Evolutionary conservation across 64 coral and sea anemone species (phyloP), one percentile per base, ranked within the genome.

Genomic region (Orbicella faveolata): DNA sequence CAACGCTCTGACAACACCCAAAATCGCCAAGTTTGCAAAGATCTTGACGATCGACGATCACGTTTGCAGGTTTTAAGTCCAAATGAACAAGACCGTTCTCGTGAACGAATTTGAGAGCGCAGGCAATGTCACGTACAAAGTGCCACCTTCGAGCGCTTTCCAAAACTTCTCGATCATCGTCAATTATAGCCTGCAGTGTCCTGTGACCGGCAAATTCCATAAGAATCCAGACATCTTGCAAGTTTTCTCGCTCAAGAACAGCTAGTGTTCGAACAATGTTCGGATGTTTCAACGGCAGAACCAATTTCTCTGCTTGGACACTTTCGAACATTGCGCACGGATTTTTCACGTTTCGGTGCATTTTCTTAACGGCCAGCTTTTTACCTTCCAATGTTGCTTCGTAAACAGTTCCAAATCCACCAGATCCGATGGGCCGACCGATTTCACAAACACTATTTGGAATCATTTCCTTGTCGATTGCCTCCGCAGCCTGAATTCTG

Each of bases 51-150:
- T 92, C 88, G 15, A 98, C 88, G 21, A 98, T 93, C 17, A 98
- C 88, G 87, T 98, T 98, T 13, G 96, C 93, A 83, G 96, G 96
- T 78, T 98, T 98, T 84, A 98, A 88, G 83, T 98, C 96, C 39
- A 98, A 89, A 57, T 98, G 96, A 0, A 88, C 88, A 36, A 98
- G 77, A 63, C 89, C 87, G 34, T 90, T 89, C 53, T 95, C 77
- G 67, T 98, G 96, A 36, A 98, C 88, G 54, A 88, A 91, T 63
- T 90, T 79, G 37, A 98, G 52, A 0, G 93, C 96, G 55, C 90
- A 77, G 19, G 96, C 89, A 63, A 98, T 98, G 76, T 98, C 91
- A 23, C 59, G 85, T 25, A 94, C 88, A 90, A 93, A 93, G 6
- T 92, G 84, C 52, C 90, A 30, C 82, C 96, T 74, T 34, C 93